Conservation (phyloP, 2,797 vertebrate genomes). For the Cyclopterus lumpus region DNA sequence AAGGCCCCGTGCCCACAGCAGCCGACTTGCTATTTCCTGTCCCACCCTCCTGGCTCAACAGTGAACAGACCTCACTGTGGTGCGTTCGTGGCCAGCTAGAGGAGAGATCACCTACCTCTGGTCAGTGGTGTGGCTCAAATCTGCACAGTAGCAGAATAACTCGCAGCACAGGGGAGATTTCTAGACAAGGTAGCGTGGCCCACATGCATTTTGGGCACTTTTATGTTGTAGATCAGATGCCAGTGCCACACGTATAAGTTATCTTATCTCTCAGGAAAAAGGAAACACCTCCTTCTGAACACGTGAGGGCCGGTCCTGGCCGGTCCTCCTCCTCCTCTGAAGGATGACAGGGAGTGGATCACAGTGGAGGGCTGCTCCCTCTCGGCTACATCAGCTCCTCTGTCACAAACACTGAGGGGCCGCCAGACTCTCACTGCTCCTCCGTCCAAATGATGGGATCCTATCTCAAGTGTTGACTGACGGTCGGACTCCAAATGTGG, state of each 20-base stretch:
- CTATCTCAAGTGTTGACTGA: slow-evolving; percentile 13
- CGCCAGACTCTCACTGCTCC: slow-evolving; percentile 9
- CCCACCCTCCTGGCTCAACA: slow-evolving; percentile 73
- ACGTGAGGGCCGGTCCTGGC: slow-evolving; percentile 24
- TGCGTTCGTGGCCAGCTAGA: slow-evolving; percentile 17
- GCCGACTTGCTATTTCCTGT: slow-evolving; percentile 80
- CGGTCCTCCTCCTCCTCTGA: slow-evolving; percentile 28
- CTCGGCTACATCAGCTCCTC: slow-evolving; percentile 32
- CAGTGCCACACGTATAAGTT: slow-evolving; percentile 11
- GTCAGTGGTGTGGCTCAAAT: slow-evolving; percentile 11
- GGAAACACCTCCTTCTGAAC: slow-evolving; percentile 51
- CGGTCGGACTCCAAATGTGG: background rate
- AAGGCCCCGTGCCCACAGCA: slow-evolving; percentile 53
- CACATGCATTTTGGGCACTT: slow-evolving; percentile 7
- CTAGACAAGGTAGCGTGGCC: background rate
- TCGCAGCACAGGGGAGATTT: background rate
- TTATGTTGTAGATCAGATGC: slow-evolving; percentile 36
- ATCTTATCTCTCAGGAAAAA: slow-evolving; percentile 39
- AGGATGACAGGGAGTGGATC: slow-evolving; percentile 59
- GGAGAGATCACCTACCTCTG: slow-evolving; percentile 50
- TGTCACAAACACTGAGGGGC: background rate
- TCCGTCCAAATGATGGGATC: slow-evolving; percentile 34
- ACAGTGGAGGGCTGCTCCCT: slow-evolving; percentile 43
- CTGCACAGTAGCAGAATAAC: slow-evolving; percentile 18
- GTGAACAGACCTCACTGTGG: slow-evolving; percentile 71